Evolutionary conservation across 2,113 vertebrate species (phyloP), one percentile per base, ranked within the genome.

Genomic region (Psittacus erithacus): DNA sequence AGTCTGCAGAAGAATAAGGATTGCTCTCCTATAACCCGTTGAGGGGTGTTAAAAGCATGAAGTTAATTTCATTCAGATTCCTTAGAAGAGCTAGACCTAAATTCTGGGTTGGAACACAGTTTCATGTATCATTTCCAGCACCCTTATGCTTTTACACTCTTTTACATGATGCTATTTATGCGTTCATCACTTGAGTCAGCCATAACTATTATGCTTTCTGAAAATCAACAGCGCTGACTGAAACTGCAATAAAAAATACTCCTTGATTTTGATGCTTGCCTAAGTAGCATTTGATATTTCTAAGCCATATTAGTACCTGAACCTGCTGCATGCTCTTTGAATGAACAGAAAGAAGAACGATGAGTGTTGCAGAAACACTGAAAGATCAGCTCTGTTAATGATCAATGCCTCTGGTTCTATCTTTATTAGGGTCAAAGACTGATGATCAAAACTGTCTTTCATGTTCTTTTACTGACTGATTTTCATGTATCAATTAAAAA

Each of bases 351-450:
- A 73, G n/a, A 52, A 63, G 70, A 87, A 85, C 6, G 41, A 4
- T 11, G 46, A 55, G 27, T 35, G 17, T 13, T 63, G 43, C 50
- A 86, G 68, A 73, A 90, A 18, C 33, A 81, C 29, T 60, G 71
- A 52, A 74, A 84, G 47, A 76, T 76, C 39, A 68, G 33, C 28
- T 65, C 67, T 93, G 28, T 68, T 88, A 93, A 86, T 59, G 55
- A 90, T 75, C 3, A 31, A 44, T 64, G 39, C 55, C 64, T 93
- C 82, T 81, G 86, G 78, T 44, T 96, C 87, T 83, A 33, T 15
- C 33, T 63, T 94, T 80, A 92, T 86, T 93, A 81, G 60, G 92
- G 80, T 90, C 77, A 86, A 91, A 94, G 71, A 49, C 22, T 88
- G 52, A 39, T 78, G 46, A 75, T 95, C 46, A 88, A 90, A 88